These are phyloP conservation scores for Diorhabda carinulata DNA, from an alignment of 1,140 invertebrate genomes.

Conservation along the genomic window DNA sequence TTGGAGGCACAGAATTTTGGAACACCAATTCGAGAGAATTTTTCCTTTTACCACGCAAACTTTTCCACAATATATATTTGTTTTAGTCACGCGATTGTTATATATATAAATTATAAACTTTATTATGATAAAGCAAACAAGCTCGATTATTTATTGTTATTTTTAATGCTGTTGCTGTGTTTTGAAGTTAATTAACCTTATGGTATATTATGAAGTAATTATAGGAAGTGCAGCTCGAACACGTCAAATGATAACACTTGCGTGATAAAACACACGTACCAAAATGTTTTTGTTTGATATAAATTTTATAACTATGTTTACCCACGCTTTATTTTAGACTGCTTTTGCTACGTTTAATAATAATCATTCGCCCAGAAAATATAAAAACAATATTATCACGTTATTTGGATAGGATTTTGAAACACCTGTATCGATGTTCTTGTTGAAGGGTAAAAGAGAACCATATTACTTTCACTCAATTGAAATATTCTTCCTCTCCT, in stretches of 20 bases:
- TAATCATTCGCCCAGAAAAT: too few relatives aligned
- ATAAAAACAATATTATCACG: too few relatives aligned
- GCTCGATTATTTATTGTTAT: neutral
- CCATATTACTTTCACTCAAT: too few relatives aligned
- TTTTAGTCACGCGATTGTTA: neutral
- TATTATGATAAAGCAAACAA: conserved; percentile 1
- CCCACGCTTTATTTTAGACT: too few relatives aligned
- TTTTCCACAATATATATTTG: neutral
- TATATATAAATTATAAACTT: conserved; percentile 1
- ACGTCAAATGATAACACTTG: neutral
- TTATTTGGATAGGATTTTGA: too few relatives aligned
- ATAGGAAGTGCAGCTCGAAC: neutral
- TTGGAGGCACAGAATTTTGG: neutral
- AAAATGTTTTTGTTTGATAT: neutral
- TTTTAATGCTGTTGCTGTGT: neutral
- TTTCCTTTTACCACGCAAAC: neutral
- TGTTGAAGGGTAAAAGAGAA: too few relatives aligned
- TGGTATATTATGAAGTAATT: neutral
- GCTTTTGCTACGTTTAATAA: too few relatives aligned
- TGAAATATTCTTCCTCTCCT: too few relatives aligned
- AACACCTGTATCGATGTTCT: too few relatives aligned
- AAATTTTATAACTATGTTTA: too few relatives aligned
- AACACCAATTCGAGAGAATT: neutral
- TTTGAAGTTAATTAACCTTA: conserved; percentile 1
- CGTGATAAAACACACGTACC: neutral